A percentile compares a stretch with the other conserved stretches of the same genome.
phyloP scores from a whole-genome alignment of 2,888 invertebrate species.

The Macropis europaea region DNA sequence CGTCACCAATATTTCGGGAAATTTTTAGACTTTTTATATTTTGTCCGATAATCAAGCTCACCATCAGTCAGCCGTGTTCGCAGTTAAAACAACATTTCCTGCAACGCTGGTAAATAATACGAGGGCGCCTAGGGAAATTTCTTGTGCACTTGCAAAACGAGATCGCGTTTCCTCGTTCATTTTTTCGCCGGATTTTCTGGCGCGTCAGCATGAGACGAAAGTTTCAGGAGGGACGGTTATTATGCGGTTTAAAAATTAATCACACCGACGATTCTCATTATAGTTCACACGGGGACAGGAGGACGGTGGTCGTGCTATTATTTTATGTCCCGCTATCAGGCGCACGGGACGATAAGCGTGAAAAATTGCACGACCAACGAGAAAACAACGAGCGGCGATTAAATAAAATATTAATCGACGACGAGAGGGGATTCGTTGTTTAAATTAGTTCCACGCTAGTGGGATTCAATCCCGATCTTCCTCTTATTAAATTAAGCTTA shows the following conservation, averaged over 20 bases:
- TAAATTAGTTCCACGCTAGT: background rate
- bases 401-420: background rate
- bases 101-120: no score
- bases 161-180: background rate
- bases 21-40: no score
- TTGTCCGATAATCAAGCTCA: no score
- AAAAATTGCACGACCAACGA: background rate
- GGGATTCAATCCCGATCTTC: background rate
- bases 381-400: background rate
- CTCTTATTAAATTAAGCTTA: background rate
- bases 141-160: no score
- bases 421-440: slow-evolving; percentile 6
- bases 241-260: slow-evolving; percentile 17
- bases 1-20: no score
- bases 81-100: no score
- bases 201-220: background rate
- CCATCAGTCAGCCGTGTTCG: no score
- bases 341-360: background rate
- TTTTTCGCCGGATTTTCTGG: background rate
- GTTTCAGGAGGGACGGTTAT: background rate
- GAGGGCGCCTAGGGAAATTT: no score
- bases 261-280: background rate
- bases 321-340: background rate
- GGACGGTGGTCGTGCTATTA: background rate
- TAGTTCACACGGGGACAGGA: background rate